These are phyloP conservation scores for Heliconius ethilla DNA, from an alignment of 2,888 invertebrate species.

Conservation along the genomic window DNA sequence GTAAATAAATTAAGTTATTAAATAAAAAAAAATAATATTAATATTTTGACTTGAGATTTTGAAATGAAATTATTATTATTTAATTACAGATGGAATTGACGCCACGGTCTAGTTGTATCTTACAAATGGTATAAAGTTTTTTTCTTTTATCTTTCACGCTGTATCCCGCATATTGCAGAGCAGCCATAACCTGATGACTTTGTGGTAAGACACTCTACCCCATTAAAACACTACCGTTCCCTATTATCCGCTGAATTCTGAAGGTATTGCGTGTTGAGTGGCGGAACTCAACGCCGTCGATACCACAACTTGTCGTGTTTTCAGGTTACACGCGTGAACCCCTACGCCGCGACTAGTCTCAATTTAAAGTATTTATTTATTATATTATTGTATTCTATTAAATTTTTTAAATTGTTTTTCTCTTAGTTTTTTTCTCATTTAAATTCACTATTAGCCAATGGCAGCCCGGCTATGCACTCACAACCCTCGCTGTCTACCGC, in stretches of 20 bases:
- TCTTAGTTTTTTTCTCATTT: neutral
- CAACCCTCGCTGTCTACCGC: constrained; percentile 65
- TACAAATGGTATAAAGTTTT: constrained; percentile 58
- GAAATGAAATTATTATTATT: neutral
- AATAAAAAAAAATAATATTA: neutral
- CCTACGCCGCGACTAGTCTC: neutral
- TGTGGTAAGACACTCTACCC: too few species aligned
- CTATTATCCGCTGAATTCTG: too few species aligned
- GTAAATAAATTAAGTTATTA: constrained; percentile 34
- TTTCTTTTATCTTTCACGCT: neutral
- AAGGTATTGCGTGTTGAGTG: too few species aligned
- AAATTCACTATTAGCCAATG: constrained; percentile 57
- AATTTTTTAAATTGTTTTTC: neutral
- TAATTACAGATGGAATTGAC: constrained; percentile 60
- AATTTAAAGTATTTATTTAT: neutral
- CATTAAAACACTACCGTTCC: too few species aligned
- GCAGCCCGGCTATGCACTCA: constrained; percentile 67
- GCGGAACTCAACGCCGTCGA: too few species aligned
- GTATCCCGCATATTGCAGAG: too few species aligned
- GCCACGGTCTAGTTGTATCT: constrained; percentile 65
- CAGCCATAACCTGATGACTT: too few species aligned
- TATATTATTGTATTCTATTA: too few species aligned
- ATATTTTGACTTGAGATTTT: neutral
- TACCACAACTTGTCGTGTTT: neutral
- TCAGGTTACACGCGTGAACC: neutral